These are phyloP conservation scores for Falcaria lacertinaria DNA, from an alignment of 2,888 invertebrate genomes.

Conservation along the genomic window DNA sequence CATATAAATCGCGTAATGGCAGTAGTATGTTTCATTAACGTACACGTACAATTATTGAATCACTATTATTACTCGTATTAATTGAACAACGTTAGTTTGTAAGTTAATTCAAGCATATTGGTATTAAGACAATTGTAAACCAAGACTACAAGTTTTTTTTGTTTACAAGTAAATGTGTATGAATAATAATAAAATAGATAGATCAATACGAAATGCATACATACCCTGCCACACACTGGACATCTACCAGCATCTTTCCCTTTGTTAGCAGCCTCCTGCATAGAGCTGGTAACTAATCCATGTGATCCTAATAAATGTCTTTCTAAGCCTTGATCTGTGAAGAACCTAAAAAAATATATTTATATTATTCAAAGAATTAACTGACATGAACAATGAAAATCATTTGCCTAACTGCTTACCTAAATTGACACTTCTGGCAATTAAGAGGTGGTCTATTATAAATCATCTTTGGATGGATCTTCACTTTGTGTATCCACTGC, in stretches of 20 bases:
- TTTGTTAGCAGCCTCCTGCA: slow-evolving; percentile 97
- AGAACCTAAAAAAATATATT: slow-evolving; percentile 82
- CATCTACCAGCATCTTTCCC: slow-evolving; percentile 96
- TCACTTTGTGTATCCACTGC: slow-evolving; percentile 99
- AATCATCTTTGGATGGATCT: slow-evolving; percentile 97
- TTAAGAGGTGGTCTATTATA: slow-evolving; percentile 95
- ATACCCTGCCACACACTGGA: slow-evolving; percentile 95
- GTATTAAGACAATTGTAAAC: too few relatives aligned
- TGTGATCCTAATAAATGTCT: slow-evolving; percentile 96
- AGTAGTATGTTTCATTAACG: too few relatives aligned
- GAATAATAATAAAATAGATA: not conserved
- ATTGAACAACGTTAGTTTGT: too few relatives aligned
- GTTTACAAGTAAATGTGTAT: too few relatives aligned
- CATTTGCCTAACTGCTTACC: slow-evolving; percentile 31
- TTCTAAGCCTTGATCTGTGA: slow-evolving; percentile 97
- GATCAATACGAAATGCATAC: slow-evolving; percentile 25
- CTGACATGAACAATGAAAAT: not conserved
- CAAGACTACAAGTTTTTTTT: too few relatives aligned
- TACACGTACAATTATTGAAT: too few relatives aligned
- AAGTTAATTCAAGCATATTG: too few relatives aligned
- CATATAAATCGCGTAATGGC: too few relatives aligned
- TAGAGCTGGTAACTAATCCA: slow-evolving; percentile 95
- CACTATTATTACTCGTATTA: too few relatives aligned
- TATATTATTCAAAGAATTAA: too few relatives aligned
- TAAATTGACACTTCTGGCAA: slow-evolving; percentile 96